Base-by-base conservation (phyloP, 2,888 invertebrate genomes). In the Drosophila neonasuta region DNA sequence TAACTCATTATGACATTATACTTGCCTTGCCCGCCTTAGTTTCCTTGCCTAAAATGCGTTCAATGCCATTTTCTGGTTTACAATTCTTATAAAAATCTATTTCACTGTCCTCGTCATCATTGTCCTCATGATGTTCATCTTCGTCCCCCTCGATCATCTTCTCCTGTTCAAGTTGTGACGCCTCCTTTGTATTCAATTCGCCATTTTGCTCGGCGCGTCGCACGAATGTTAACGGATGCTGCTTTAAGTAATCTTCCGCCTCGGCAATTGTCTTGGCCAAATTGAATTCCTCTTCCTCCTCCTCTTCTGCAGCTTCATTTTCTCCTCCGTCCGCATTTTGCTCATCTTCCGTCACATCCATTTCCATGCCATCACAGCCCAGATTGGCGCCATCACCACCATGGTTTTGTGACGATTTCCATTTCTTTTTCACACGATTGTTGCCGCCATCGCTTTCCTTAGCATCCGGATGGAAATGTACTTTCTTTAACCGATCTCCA, bases 21-120 rank as follows among this genome's bases (percentile, higher is more conserved):
- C 70, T 62, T 67, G 69, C 89, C 81, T 88, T 88, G 63, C 87
- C 89, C 64, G 82, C 82, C 69, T 86, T 87, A 2, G 78, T 84
- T 41, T 87, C 82, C 59, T 88, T 89, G 63, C 89, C 89, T 7
- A 89, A 62, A 11, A 89, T 69, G 44, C 80, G 84, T 20, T 88
- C 79, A 3, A 89, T 83, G 51, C 89, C 90, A 42, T 89, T 89
- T 48, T 89, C 90, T 1, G 89, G 81, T 24, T 74, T 74, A 32
- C 77, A 77, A 39, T 81, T 74, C n/a, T 74, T 82, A 61, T 83
- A 86, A 46, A 81, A 74, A 61, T 83, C 79, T 4, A 79, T 85
- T 39, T 86, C 89, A 49, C 67, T 68, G 52, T 66, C 50, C 6
- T 46, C 45, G 6, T 54, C 30, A 15, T 44, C 11, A 4, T 58